Conservation (phyloP, 1,140 invertebrate genomes). For the Neotoxoptera formosana region DNA sequence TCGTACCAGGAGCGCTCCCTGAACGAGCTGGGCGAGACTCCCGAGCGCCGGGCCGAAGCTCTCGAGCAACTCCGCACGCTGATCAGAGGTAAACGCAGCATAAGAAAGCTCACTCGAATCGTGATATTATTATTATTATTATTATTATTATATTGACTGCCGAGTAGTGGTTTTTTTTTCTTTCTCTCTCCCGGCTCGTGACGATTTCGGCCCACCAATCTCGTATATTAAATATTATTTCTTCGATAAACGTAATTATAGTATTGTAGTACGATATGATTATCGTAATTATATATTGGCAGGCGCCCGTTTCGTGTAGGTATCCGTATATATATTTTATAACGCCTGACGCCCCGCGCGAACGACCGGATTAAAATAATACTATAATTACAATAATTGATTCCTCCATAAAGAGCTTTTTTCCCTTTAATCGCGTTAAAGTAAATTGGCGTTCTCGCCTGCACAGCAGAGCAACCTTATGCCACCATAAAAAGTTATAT, state of each 20-base stretch:
- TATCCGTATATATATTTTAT: not conserved
- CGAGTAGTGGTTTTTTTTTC: too few relatives aligned
- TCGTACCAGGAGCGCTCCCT: not conserved
- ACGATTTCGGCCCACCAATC: too few relatives aligned
- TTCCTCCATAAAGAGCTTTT: not conserved
- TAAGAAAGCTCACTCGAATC: too few relatives aligned
- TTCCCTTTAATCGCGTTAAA: not conserved
- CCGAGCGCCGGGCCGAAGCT: not conserved
- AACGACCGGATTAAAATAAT: not conserved
- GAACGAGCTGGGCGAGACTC: conserved; percentile 5
- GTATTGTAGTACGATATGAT: not conserved
- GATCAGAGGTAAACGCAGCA: not conserved
- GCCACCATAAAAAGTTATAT: not conserved
- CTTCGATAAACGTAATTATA: too few relatives aligned
- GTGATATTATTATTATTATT: too few relatives aligned
- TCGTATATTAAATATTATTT: too few relatives aligned
- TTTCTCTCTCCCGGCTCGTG: too few relatives aligned
- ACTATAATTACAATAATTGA: not conserved
- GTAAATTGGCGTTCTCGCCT: not conserved
- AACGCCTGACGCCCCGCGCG: not conserved
- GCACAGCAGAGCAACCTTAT: not conserved
- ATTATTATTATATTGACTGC: too few relatives aligned
- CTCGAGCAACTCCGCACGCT: conserved; percentile 2
- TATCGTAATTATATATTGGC: not conserved
- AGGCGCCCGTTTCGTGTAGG: too few relatives aligned